Percentiles rank a stretch among this genome's conserved stretches.
Evolutionary conservation across 1,140 invertebrate genomes (phyloP).

Genomic region (Macrobrachium rosenbergii): DNA sequence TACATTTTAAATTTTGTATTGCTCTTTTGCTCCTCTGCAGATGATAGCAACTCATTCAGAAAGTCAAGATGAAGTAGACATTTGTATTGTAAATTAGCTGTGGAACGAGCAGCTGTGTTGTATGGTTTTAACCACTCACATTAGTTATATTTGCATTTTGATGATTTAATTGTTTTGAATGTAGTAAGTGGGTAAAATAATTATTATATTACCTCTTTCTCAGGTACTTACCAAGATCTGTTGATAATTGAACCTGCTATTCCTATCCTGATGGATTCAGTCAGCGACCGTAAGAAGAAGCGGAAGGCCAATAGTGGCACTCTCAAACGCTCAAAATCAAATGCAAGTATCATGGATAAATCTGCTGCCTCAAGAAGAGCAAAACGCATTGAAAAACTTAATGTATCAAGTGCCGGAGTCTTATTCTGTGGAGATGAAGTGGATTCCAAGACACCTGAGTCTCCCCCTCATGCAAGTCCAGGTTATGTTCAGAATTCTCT

Average conservation of each 20-base stretch:
- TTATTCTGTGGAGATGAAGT: constrained; percentile 46
- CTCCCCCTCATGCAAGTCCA: neutral
- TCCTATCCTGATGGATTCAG: constrained; percentile 56
- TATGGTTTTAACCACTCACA: too few species aligned
- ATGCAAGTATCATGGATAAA: constrained; percentile 57
- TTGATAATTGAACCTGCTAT: constrained; percentile 67
- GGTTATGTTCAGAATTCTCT: constrained; percentile 20
- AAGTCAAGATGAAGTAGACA: too few species aligned
- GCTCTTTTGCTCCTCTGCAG: too few species aligned
- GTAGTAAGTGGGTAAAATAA: neutral
- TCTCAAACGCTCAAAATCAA: constrained; percentile 42
- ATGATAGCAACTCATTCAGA: too few species aligned
- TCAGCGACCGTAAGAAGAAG: constrained; percentile 49
- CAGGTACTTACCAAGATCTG: constrained; percentile 66
- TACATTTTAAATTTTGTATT: too few species aligned
- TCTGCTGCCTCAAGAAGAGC: constrained; percentile 42
- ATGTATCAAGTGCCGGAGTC: constrained; percentile 55
- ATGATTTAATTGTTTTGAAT: too few species aligned
- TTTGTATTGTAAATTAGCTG: too few species aligned
- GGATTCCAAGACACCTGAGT: neutral
- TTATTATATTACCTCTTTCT: constrained; percentile 25
- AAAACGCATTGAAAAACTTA: constrained; percentile 44
- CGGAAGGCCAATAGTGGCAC: constrained; percentile 51
- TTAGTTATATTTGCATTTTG: too few species aligned
- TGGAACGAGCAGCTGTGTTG: too few species aligned